These are phyloP conservation scores for Smittia sp. DNA, from an alignment of 2,888 invertebrate species.

Conservation along the genomic window DNA sequence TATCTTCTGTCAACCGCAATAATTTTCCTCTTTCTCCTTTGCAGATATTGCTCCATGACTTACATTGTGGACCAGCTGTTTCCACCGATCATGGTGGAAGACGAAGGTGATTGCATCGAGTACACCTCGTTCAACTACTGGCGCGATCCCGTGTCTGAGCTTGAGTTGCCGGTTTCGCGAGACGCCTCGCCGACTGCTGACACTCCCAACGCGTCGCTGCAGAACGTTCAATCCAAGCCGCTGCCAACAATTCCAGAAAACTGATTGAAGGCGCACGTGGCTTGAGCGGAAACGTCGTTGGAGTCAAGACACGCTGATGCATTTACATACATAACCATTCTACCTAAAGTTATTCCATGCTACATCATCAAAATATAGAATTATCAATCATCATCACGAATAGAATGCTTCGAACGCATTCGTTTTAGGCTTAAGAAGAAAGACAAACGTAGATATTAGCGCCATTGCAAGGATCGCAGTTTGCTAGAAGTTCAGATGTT, in stretches of 20 bases:
- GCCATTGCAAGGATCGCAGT: no score
- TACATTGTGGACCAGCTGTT: slow-evolving; percentile 95
- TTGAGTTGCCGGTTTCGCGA: slow-evolving; percentile 48
- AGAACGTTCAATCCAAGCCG: slow-evolving; percentile 45
- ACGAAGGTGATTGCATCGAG: slow-evolving; percentile 61
- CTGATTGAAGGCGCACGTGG: background rate
- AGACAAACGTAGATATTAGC: no score
- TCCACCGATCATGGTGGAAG: slow-evolving; percentile 61
- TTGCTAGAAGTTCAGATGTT: no score
- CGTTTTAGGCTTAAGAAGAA: no score
- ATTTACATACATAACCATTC: no score
- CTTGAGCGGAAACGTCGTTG: no score
- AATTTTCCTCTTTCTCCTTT: slow-evolving; percentile 48
- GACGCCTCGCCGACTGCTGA: background rate
- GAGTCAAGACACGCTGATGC: no score
- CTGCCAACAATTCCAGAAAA: slow-evolving; percentile 51
- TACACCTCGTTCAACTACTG: slow-evolving; percentile 90
- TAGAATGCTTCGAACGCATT: no score
- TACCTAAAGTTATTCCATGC: no score
- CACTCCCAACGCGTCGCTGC: background rate
- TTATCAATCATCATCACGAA: no score
- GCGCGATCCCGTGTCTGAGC: slow-evolving; percentile 78
- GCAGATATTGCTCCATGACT: slow-evolving; percentile 90
- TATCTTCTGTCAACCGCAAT: slow-evolving; percentile 40
- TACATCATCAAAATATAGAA: no score